phyloP scores from a whole-genome alignment of 2,113 vertebrate genomes.

The Cheilinus undulatus region DNA sequence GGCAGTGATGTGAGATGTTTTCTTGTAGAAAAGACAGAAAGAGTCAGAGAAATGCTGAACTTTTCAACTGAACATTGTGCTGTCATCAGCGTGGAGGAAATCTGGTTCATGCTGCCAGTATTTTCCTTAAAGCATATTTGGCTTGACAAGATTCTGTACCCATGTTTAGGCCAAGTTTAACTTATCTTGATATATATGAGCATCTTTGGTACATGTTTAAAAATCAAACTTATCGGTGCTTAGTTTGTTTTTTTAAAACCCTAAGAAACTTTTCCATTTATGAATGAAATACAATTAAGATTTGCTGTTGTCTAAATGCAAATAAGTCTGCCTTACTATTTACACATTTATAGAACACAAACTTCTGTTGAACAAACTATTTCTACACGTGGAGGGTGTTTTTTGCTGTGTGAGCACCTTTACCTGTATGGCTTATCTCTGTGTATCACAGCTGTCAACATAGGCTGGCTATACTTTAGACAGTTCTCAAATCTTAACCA shows the following conservation, averaged over 20 bases:
- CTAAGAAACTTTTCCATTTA: constrained; percentile 5
- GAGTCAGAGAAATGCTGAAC: too few relatives aligned
- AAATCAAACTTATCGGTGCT: neutral
- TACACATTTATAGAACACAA: neutral
- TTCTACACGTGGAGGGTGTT: neutral
- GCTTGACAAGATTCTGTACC: neutral
- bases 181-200: too few relatives aligned
- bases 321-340: neutral
- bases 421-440: neutral
- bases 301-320: neutral
- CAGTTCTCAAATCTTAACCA: too few relatives aligned
- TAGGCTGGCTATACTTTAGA: too few relatives aligned
- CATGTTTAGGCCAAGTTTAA: too few relatives aligned
- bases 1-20: constrained; percentile 2
- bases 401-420: neutral
- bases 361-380: neutral
- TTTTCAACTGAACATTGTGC: neutral
- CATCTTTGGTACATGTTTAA: too few relatives aligned
- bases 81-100: too few relatives aligned
- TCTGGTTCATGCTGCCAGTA: too few relatives aligned
- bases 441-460: neutral
- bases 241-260: neutral
- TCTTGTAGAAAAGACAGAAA: neutral
- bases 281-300: neutral
- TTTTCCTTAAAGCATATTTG: too few relatives aligned